Evolutionary conservation across 1,140 invertebrate species (phyloP), one percentile per base, ranked within the genome.

Genomic region (Hyles euphorbiae): DNA sequence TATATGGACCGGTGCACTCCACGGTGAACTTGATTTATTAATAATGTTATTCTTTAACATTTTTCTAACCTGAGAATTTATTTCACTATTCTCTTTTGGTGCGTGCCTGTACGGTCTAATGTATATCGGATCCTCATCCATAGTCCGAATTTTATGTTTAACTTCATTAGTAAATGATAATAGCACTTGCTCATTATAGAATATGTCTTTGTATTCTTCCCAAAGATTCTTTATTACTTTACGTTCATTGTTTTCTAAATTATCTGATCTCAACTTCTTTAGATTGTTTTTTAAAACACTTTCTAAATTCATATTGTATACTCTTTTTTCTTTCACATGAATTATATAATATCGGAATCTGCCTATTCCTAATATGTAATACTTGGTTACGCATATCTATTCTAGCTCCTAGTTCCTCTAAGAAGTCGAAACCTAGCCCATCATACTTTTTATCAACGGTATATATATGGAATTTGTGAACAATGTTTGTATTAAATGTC

Each of bases 191-290:
- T 74, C 63, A 11, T 51, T 67, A 44, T 72, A 61, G 46, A 74
- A 72, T 11, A 75, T 70, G 46, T 72, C 73, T 49, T 56, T 66
- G 58, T 71, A 71, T 54, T 69, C 66, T 3, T 46, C 44, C 53
- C 67, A 73, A 5, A 74, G n/a, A 22, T 67, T 63, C 7, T 12
- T n/a, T 33, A 76, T 70, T 11, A 5, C 2, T 8, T 52, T 12
- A 43, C 50, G 61, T 69, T 69, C 67, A 45, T 74, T 63, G 3
- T 58, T 8, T 45, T 71, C 69, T 47, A 61, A 55, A 34, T 74
- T 61, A 51, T 70, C 61, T 52, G 66, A 55, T 32, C 58, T 12
- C 55, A 72, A 47, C 59, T 72, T 68, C 8, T 49, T 47, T 9
- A 72, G 51, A 54, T 72, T 69, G 22, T 67, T 12, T 47, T 44